A percentile compares a stretch with the other conserved stretches of the same genome.
phyloP scores from a whole-genome alignment of 2,888 invertebrate genomes.

The Patella ulyssiponensis region DNA sequence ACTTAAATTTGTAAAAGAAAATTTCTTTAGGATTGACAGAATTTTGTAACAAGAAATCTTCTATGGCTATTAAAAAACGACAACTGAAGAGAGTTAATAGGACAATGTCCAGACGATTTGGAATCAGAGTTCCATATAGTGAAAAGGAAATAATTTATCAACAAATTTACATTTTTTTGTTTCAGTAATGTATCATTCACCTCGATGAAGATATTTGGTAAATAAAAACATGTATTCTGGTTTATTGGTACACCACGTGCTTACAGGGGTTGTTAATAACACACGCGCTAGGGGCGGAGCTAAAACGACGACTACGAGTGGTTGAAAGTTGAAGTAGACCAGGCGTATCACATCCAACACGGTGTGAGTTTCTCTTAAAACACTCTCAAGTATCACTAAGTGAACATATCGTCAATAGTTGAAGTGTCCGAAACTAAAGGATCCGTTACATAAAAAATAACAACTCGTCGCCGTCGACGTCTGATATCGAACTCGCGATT shows the following conservation, averaged over 20 bases:
- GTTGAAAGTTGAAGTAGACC: conserved; percentile 2
- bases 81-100: too few species aligned
- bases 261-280: background rate
- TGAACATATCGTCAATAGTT: conserved; percentile 10
- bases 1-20: too few species aligned
- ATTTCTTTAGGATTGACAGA: too few species aligned
- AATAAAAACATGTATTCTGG: background rate
- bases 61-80: too few species aligned
- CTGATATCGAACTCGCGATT: too few species aligned
- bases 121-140: too few species aligned
- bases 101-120: too few species aligned
- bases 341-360: background rate
- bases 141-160: background rate
- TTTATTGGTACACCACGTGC: conserved; percentile 2
- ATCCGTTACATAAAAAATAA: conserved; percentile 1
- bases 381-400: conserved; percentile 10
- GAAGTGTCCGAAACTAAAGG: conserved; percentile 5
- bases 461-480: background rate
- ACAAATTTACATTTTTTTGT: background rate
- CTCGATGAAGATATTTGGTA: too few species aligned
- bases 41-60: too few species aligned
- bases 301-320: conserved; percentile 3
- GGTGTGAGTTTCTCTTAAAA: conserved; percentile 6
- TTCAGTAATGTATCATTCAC: too few species aligned
- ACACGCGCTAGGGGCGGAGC: conserved; percentile 12